Evolutionary conservation across 2,888 invertebrate genomes (phyloP), one percentile per base, ranked within the genome.

Genomic region (Aphidius colemani): DNA sequence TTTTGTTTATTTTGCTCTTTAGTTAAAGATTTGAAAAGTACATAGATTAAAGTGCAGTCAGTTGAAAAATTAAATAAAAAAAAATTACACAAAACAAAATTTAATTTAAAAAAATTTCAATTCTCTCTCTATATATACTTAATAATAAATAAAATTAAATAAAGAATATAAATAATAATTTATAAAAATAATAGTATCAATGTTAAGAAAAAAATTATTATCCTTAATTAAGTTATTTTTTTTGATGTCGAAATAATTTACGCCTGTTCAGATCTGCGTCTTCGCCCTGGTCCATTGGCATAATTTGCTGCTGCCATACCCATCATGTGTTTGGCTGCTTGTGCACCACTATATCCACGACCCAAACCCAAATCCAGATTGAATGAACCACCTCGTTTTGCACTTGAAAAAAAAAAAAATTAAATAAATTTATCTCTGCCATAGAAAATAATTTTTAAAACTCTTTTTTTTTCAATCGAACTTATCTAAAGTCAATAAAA

Each of bases 261-360:
- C 70, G 77, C 73, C 65, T 77, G 77, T 56, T 78, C 79, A 51
- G 79, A 80, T 64, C 94, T 90, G 78, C 94, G 90, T 89, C 91
- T 92, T 83, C 94, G 88, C 72, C 95, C 94, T 1, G 95, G 95
- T 8, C 95, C 94, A 3, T 91, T 92, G 30, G 95, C 93, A 84
- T 89, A 94, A 84, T 94, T 94, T 71, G 95, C 95, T 0, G 94
- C 93, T 50, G 94, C 92, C 59, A 95, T 83, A 5, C 95, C 95
- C 91, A 95, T 93, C 76, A 95, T 87, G 81, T 95, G 95, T 83
- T 95, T 95, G 75, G 95, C 95, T 67, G 94, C 93, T 75, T 94
- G 91, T 41, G 93, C 90, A 1, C 95, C 95, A 51, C 94, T 94
- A 84, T 91, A 94, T 39, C 95, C 95, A 59, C 95, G 91, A 74